Conservation (phyloP, 1,140 invertebrate species). For the Cecropterus lyciades region DNA sequence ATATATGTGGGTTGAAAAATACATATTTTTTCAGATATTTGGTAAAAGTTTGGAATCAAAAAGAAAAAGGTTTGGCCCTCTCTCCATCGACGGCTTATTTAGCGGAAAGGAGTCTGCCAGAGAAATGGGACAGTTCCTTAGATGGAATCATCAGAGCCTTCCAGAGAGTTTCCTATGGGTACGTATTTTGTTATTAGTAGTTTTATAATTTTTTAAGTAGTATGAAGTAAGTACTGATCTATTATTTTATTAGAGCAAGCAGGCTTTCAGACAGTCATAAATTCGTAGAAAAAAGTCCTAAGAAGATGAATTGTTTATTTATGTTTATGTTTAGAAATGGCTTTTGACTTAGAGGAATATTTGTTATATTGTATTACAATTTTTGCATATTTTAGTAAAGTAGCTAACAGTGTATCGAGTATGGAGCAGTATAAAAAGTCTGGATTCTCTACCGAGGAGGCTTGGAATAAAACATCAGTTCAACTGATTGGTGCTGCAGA, state of each 20-base stretch:
- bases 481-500: constrained; percentile 91
- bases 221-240: too few relatives aligned
- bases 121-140: constrained; percentile 86
- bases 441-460: constrained; percentile 88
- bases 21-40: constrained; percentile 68
- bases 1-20: constrained; percentile 9
- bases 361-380: too few relatives aligned
- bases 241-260: too few relatives aligned
- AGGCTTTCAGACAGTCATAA: too few relatives aligned
- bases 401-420: constrained; percentile 86
- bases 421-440: constrained; percentile 85
- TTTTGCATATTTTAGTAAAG: constrained; percentile 87
- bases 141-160: constrained; percentile 88
- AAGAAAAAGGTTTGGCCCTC: constrained; percentile 81
- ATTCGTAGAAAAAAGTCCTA: too few relatives aligned
- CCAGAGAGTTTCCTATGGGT: constrained; percentile 89
- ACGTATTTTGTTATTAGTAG: too few relatives aligned
- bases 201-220: too few relatives aligned
- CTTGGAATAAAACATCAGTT: constrained; percentile 93
- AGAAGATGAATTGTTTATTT: too few relatives aligned
- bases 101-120: constrained; percentile 57
- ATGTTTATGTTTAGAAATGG: too few relatives aligned
- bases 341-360: too few relatives aligned
- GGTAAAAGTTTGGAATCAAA: constrained; percentile 88
- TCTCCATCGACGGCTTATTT: constrained; percentile 88